These are phyloP conservation scores for Caenorhabditis briggsae DNA, from an alignment of 1,140 invertebrate species.

Conservation along the genomic window DNA sequence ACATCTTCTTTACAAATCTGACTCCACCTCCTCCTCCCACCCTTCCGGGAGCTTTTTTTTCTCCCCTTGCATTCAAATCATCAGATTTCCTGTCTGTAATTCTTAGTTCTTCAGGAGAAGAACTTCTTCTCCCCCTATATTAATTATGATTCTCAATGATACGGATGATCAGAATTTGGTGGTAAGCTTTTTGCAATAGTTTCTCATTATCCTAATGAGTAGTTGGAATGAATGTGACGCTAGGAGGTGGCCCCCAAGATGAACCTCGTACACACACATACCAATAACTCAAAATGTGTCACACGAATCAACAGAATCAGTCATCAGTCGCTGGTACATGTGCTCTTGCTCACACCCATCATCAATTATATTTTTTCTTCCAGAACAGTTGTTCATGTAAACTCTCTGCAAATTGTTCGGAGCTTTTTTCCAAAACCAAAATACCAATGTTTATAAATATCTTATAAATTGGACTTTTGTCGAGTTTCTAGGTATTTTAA, in stretches of 20 bases:
- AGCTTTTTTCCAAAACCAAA: too few species aligned
- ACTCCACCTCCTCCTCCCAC: not conserved
- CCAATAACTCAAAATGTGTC: slow-evolving; percentile 17
- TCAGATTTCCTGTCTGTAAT: not conserved
- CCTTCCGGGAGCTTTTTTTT: not conserved
- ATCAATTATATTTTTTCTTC: not conserved
- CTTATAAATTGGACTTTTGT: too few species aligned
- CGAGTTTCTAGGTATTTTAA: too few species aligned
- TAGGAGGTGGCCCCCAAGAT: not conserved
- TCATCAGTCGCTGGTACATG: too few species aligned
- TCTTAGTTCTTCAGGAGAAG: too few species aligned
- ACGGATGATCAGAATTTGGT: not conserved
- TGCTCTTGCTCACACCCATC: not conserved
- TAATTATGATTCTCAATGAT: slow-evolving; percentile 10
- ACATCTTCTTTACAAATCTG: not conserved
- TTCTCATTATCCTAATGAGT: not conserved
- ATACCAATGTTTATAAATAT: too few species aligned
- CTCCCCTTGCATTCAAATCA: not conserved
- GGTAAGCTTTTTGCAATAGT: slow-evolving; percentile 2
- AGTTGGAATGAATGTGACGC: not conserved
- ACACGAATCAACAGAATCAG: too few species aligned
- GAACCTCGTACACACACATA: not conserved
- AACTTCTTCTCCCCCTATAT: not conserved
- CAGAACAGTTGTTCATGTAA: not conserved
- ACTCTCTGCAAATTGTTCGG: too few species aligned